These are phyloP conservation scores for Smittia aterrima DNA, from an alignment of 2,888 invertebrate genomes.

Conservation along the genomic window DNA sequence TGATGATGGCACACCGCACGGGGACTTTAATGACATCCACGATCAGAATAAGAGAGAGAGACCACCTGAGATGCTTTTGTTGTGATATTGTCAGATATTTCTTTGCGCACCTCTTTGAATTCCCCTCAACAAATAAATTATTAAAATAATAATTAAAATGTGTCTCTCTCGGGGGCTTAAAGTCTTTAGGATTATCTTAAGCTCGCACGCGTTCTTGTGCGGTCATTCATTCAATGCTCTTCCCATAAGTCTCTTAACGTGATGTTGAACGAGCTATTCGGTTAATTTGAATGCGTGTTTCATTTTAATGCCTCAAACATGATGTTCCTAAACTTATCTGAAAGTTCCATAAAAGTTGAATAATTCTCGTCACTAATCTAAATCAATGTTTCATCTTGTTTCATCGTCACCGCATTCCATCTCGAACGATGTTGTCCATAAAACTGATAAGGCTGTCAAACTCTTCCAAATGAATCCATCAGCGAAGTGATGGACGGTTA, in stretches of 20 bases:
- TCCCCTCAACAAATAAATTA: constrained; percentile 8
- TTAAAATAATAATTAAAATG: constrained; percentile 18
- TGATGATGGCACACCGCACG: constrained; percentile 24
- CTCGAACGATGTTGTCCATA: neutral
- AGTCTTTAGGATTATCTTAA: neutral
- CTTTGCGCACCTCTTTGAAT: neutral
- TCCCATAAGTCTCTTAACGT: neutral
- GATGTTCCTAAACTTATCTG: too few relatives aligned
- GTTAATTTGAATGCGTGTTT: too few relatives aligned
- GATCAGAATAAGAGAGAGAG: neutral
- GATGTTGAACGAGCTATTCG: too few relatives aligned
- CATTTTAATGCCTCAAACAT: too few relatives aligned
- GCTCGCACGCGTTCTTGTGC: neutral
- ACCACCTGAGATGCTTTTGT: constrained; percentile 14
- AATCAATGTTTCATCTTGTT: too few relatives aligned
- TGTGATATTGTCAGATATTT: constrained; percentile 14
- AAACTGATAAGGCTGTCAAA: constrained; percentile 13
- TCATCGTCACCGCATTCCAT: too few relatives aligned
- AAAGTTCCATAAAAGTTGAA: too few relatives aligned
- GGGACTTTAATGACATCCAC: constrained; percentile 27
- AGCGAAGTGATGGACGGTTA: constrained; percentile 18
- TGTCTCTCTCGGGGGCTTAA: neutral
- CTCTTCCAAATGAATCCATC: constrained; percentile 13
- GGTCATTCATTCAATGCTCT: neutral
- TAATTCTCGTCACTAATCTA: too few relatives aligned